Evolutionary conservation across 2,113 vertebrate genomes (phyloP), one percentile per base, ranked within the genome.

Genomic region (Lycocorax pyrrhopterus): DNA sequence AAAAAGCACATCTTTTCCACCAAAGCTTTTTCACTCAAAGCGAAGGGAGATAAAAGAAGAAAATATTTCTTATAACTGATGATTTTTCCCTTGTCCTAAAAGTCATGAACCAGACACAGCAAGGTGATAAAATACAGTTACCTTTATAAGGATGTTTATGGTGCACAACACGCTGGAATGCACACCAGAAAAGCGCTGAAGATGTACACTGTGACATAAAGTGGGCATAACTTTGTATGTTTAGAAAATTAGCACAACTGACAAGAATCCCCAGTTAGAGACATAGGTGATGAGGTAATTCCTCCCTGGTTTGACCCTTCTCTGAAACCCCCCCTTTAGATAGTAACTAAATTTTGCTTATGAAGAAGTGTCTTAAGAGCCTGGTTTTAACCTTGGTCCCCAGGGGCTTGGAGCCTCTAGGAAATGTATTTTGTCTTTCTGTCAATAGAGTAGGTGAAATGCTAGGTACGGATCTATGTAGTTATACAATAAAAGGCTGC

Each of bases 101-200:
- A 67, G 30, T 26, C 41, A 37, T 67, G 33, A 46, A 46, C 21
- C 16, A 46, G 27, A 32, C 33, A 37, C 7, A 20, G 27, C 2
- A 16, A 18, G 20, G 27, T 26, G 32, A 56, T 6, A 67, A 80
- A 55, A 56, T 32, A 6, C 41, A 67, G 16, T 46, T 80, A 32
- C 16, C 13, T 20, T 55, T 37, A 7, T 56, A 46, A 46, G 41
- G 16, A 37, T 32, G 21, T 13, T 80, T 67, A 32, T 26, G 33
- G 33, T 46, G 21, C 41, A 26, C 41, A 67, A 3, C 51, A 16
- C 9, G 1, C 33, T 37, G 21, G 27, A 46, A 32, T 6, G 46
- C 27, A 46, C 0, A 2, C 27, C 2, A 3, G 20, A 32, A 55
- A 26, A 56, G 21, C 5, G 3, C 25, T 7, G 3, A 67, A 20